Evolutionary conservation across 2,888 invertebrate genomes (phyloP), one percentile per base, ranked within the genome.

Genomic region (Drosophila fulvimacula): DNA sequence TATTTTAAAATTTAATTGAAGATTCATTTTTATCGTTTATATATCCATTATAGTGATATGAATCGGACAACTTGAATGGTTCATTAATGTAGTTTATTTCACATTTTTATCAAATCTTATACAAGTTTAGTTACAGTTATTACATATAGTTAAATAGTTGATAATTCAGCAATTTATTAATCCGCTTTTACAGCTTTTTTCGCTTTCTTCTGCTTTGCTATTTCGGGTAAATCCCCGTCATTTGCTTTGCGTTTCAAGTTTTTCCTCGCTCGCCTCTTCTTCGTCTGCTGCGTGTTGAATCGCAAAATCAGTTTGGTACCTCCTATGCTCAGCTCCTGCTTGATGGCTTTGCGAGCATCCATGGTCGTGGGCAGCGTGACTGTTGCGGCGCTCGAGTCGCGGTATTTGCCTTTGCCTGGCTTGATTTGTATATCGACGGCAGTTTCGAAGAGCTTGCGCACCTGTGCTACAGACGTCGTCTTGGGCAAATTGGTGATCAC

Each of bases 381-480:
- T 5, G 85, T 82, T 1, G 91, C 92, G 7, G 87, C 74, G 49
- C 77, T 84, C 1, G 61, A 76, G 7, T 84, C 89, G 2, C 77
- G 69, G 58, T 76, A 71, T 56, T 82, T 86, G 0, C 82, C 82
- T 21, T 79, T 78, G 13, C 83, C 77, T 0, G 81, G 59, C 38
- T 89, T 91, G 4, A 90, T 69, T 51, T 92, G 90, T 39, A 92
- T 85, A 52, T 92, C 92, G 5, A 92, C 88, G 4, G 91, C 90
- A 44, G 88, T 82, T 10, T 82, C 79, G 55, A 91, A 92, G 11
- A 92, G 61, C 41, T 84, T 78, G 0, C 90, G 88, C 13, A 92
- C 67, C 34, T 91, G 87, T 1, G 77, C 72, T 11, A 74, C 27
- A 0, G 92, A 85, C 0, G 81, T 58, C 2, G 79, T 83, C 19